Conservation (phyloP, 1,140 invertebrate species). For the Rhyzopertha dominica region DNA sequence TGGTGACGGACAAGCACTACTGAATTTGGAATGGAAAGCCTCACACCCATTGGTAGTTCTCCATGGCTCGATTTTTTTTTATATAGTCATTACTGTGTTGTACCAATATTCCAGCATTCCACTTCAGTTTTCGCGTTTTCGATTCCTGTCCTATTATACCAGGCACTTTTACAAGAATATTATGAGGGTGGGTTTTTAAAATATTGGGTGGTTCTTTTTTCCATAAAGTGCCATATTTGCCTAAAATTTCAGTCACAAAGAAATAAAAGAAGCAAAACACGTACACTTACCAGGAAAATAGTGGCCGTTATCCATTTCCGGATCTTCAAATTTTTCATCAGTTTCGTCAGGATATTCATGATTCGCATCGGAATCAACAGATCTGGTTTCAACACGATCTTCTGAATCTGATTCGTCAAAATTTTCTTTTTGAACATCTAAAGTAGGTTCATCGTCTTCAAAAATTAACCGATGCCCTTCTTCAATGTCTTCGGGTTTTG, state of each 20-base stretch:
- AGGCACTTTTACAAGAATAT: conserved; percentile 11
- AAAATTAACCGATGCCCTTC: no score
- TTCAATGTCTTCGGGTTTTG: no score
- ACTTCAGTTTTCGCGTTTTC: conserved; percentile 12
- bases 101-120: conserved; percentile 14
- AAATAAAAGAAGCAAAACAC: no score
- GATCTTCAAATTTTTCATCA: conserved; percentile 13
- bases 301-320: conserved; percentile 15
- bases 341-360: conserved; percentile 15
- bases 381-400: conserved; percentile 17
- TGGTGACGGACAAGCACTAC: no score
- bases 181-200: conserved; percentile 9
- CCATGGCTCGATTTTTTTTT: not conserved
- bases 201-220: conserved; percentile 1
- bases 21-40: no score
- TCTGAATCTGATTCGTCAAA: conserved; percentile 18
- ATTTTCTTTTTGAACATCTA: no score
- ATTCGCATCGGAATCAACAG: no score
- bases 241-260: conserved; percentile 14
- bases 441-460: no score
- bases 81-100: conserved; percentile 12
- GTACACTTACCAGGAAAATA: conserved; percentile 7
- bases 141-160: conserved; percentile 11
- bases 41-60: no score
- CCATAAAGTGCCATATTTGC: conserved; percentile 6